Percentiles rank a stretch among this genome's conserved stretches.
Evolutionary conservation across 2,113 vertebrate genomes (phyloP).

Genomic region (Nycticryphes semicollaris): DNA sequence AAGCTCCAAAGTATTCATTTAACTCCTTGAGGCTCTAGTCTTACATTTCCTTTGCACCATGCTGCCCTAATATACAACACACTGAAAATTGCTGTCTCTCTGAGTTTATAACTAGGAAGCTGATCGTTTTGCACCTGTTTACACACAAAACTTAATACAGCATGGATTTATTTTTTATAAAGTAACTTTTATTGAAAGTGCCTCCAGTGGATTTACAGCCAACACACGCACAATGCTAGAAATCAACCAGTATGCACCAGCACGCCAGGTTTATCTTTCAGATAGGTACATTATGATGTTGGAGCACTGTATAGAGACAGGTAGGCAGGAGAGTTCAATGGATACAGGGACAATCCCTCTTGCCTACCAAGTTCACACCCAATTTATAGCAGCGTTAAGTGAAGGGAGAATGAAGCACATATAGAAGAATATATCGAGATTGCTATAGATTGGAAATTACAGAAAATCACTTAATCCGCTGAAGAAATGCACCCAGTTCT

Average conservation of each 20-base stretch:
- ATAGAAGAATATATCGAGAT: background rate
- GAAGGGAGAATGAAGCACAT: background rate
- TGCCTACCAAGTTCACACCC: rapidly evolving
- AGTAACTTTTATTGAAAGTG: background rate
- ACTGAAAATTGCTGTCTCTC: background rate
- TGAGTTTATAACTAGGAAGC: background rate
- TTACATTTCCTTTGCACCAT: background rate
- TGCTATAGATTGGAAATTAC: background rate
- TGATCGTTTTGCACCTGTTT: background rate
- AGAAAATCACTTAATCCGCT: background rate
- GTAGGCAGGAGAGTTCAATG: background rate
- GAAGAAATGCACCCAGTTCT: background rate
- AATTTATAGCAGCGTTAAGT: background rate
- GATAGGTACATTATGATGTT: background rate
- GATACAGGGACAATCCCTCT: background rate
- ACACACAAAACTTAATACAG: background rate
- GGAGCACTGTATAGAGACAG: background rate
- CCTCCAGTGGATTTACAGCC: background rate
- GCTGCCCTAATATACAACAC: background rate
- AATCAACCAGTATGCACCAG: background rate
- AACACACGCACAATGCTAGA: background rate
- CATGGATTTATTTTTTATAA: background rate
- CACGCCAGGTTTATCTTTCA: background rate
- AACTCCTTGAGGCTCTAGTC: constrained; percentile 19
- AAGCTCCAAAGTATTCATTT: background rate